These are phyloP conservation scores for Cosmia pyralina DNA, from an alignment of 2,888 invertebrate genomes.

Conservation along the genomic window DNA sequence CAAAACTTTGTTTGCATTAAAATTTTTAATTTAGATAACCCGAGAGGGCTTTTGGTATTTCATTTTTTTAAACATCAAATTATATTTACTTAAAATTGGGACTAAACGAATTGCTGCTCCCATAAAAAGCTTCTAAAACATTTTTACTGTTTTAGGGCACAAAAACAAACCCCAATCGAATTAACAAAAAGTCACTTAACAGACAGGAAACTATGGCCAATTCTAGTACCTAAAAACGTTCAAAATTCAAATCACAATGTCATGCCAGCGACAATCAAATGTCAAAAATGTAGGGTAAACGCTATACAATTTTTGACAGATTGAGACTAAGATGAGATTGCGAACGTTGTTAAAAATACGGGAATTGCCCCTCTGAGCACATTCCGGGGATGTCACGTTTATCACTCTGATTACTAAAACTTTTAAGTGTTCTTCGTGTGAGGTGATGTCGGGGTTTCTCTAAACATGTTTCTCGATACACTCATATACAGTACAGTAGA, in stretches of 20 bases:
- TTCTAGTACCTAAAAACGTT: too few relatives aligned
- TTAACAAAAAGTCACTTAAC: constrained; percentile 30
- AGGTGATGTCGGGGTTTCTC: constrained; percentile 1
- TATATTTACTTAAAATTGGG: constrained; percentile 1
- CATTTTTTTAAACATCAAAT: constrained; percentile 20
- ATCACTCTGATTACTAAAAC: constrained; percentile 16
- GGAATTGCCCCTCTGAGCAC: too few relatives aligned
- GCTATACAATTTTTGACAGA: too few relatives aligned
- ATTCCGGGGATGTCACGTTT: constrained; percentile 18
- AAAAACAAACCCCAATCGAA: constrained; percentile 36
- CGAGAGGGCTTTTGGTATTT: constrained; percentile 13
- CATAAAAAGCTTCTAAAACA: constrained; percentile 24
- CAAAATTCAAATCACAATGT: too few relatives aligned
- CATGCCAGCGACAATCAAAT: too few relatives aligned
- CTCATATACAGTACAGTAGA: constrained; percentile 44
- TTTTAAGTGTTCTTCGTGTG: constrained; percentile 27
- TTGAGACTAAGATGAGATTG: too few relatives aligned
- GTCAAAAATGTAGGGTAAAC: too few relatives aligned
- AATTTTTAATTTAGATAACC: constrained; percentile 44
- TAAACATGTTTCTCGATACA: constrained; percentile 16
- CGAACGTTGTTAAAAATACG: too few relatives aligned
- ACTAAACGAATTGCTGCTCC: not conserved
- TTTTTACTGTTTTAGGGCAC: not conserved
- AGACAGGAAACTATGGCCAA: constrained; percentile 45
- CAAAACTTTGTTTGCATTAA: constrained; percentile 34